Evolutionary conservation across 2,888 invertebrate species (phyloP), one percentile per base, ranked within the genome.

Genomic region (Auanema freiburgensis): DNA sequence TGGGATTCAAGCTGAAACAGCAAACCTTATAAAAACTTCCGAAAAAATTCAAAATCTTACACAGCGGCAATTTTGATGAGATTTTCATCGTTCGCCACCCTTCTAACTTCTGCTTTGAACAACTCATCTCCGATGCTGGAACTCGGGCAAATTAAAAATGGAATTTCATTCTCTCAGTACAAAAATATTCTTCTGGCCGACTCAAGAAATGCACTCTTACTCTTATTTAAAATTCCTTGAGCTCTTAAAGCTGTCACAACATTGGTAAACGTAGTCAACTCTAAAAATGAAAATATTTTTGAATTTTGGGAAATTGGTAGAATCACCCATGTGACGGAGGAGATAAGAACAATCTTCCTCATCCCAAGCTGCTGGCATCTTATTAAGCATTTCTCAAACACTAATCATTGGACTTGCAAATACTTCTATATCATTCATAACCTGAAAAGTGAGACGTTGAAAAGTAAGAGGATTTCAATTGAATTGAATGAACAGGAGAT

Each of bases 331-430:
- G 49, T 62, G 56, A n/a, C 62, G 56, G 16, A 62, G 41, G n/a
- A 62, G 25, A 56, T 56, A 62, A 6, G 50, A 62, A 43, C 56
- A 62, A 51, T 62, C 62, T 21, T 62, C 62, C 24, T 50, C 62
- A 24, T 62, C 62, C 40, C 33, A 33, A 33, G 33, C 33, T 33
- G 33, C 33, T 33, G 33, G 33, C 33, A 33, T 33, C 33, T 33
- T 33, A 33, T 33, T 33, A 33, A 33, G 33, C 33, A 33, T 33
- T 33, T 33, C 33, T 33, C 33, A 33, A 33, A 33, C 33, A 33
- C 33, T 33, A 33, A 33, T 8, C 33, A 33, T 33, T 33, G 8
- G 33, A 33, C 33, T 5, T 33, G 33, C 33, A 33, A 33, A 33
- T 8, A 33, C 33, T 33, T 33, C 33, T 33, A 33, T 33, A 33